Percentiles rank a stretch among this genome's conserved stretches.
Evolutionary conservation across 2,888 invertebrate genomes (phyloP).

Genomic region (Clusia tigrina): DNA sequence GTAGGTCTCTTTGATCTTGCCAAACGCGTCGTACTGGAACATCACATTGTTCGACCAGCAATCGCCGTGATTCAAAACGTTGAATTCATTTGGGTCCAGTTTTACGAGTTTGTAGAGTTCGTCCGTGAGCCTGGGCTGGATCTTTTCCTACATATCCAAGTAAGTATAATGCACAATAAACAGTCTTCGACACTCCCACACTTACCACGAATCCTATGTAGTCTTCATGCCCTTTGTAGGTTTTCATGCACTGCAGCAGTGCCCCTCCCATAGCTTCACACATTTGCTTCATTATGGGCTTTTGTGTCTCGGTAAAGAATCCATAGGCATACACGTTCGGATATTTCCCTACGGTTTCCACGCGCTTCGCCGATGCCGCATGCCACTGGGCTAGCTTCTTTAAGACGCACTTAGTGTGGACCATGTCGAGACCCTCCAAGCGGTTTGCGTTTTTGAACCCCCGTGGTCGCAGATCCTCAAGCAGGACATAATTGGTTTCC

Average conservation of each 20-base stretch:
- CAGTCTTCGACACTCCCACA: neutral
- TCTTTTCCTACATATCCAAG: conserved; percentile 17
- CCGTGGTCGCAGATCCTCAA: conserved; percentile 43
- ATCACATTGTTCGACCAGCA: conserved; percentile 58
- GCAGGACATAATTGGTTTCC: conserved; percentile 29
- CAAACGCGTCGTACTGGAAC: conserved; percentile 45
- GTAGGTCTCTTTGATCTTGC: conserved; percentile 42
- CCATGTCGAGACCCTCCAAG: conserved; percentile 43
- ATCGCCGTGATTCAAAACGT: conserved; percentile 55
- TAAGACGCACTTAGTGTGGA: conserved; percentile 42
- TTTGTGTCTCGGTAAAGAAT: conserved; percentile 25
- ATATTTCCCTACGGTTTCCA: conserved; percentile 33
- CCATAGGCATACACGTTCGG: conserved; percentile 21
- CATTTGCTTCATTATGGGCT: conserved; percentile 20
- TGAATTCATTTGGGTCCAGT: conserved; percentile 39
- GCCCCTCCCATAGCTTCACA: neutral
- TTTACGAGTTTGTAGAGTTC: conserved; percentile 11
- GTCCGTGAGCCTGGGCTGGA: conserved; percentile 28
- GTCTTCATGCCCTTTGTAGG: conserved; percentile 27
- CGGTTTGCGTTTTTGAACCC: conserved; percentile 48
- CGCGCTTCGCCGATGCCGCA: conserved; percentile 46
- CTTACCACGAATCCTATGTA: conserved; percentile 37
- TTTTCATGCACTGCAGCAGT: conserved; percentile 28
- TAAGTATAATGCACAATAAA: neutral
- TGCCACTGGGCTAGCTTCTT: conserved; percentile 50